These are phyloP conservation scores for Stenichneumon culpator DNA, from an alignment of 2,888 invertebrate species.

Conservation along the genomic window DNA sequence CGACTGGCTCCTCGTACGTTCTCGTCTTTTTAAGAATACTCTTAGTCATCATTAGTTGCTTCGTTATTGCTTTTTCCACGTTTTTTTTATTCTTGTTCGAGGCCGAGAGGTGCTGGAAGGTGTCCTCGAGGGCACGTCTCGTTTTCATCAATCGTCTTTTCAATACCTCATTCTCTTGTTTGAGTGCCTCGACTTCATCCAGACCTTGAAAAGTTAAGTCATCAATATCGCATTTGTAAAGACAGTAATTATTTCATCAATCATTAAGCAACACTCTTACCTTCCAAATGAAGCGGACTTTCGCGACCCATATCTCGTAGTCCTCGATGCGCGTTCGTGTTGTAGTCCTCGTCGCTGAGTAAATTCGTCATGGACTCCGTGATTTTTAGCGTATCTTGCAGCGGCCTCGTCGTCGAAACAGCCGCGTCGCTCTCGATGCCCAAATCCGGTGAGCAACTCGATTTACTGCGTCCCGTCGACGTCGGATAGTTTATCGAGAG, in stretches of 20 bases:
- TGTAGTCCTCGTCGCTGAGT: conserved; percentile 82
- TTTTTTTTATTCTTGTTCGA: conserved; percentile 93
- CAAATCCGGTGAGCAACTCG: conserved; percentile 91
- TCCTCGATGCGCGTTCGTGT: conserved; percentile 73
- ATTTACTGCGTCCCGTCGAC: conserved; percentile 81
- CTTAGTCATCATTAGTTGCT: conserved; percentile 82
- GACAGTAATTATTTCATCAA: neutral
- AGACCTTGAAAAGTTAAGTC: conserved; percentile 75
- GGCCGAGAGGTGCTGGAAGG: conserved; percentile 90
- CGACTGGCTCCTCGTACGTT: conserved; percentile 82
- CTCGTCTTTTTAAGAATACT: conserved; percentile 83
- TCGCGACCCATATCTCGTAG: conserved; percentile 78
- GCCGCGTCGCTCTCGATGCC: conserved; percentile 94
- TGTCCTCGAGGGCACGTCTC: conserved; percentile 91
- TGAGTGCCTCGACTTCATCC: conserved; percentile 85
- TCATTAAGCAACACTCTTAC: conserved; percentile 67
- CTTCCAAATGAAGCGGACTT: conserved; percentile 82
- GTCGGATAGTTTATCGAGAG: conserved; percentile 79
- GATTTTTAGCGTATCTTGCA: conserved; percentile 83
- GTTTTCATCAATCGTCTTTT: conserved; percentile 90
- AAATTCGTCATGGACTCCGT: conserved; percentile 84
- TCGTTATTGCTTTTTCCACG: conserved; percentile 91
- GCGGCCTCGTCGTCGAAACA: conserved; percentile 78
- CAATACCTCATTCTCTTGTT: conserved; percentile 90
- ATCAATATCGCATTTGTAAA: neutral